Evolutionary conservation across 2,113 vertebrate species (phyloP).

Genomic region (Vicugna pacos): DNA sequence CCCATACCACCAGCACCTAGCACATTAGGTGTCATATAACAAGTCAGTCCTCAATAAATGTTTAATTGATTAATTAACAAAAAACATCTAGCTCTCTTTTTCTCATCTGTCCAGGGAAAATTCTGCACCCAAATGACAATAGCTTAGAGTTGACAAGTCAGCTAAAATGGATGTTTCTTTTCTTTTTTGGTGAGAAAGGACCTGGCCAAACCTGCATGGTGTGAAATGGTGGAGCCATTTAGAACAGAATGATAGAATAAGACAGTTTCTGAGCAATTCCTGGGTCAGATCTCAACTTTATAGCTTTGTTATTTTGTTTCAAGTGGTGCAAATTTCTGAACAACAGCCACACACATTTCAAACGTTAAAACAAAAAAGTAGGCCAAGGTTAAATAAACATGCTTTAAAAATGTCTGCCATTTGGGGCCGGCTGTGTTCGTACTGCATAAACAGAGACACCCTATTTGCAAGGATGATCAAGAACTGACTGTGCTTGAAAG

Average conservation of each 20-base stretch:
- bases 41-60: background rate
- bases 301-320: background rate
- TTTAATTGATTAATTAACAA: background rate
- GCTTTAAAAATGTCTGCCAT: background rate
- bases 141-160: background rate
- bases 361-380: conserved; percentile 1
- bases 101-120: conserved; percentile 12
- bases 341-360: conserved; percentile 22
- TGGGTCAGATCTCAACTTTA: background rate
- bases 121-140: background rate
- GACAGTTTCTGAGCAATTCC: background rate
- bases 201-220: background rate
- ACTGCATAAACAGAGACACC: background rate
- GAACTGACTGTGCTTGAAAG: background rate
- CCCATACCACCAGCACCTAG: background rate
- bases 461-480: background rate
- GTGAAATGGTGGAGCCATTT: background rate
- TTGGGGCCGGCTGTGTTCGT: background rate
- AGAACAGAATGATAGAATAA: background rate
- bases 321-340: background rate
- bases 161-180: background rate
- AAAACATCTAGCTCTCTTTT: background rate
- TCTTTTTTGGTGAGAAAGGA: background rate
- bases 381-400: background rate
- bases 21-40: background rate